These are phyloP conservation scores for Chrysolina haemoptera DNA, from an alignment of 2,888 invertebrate genomes.

Conservation along the genomic window DNA sequence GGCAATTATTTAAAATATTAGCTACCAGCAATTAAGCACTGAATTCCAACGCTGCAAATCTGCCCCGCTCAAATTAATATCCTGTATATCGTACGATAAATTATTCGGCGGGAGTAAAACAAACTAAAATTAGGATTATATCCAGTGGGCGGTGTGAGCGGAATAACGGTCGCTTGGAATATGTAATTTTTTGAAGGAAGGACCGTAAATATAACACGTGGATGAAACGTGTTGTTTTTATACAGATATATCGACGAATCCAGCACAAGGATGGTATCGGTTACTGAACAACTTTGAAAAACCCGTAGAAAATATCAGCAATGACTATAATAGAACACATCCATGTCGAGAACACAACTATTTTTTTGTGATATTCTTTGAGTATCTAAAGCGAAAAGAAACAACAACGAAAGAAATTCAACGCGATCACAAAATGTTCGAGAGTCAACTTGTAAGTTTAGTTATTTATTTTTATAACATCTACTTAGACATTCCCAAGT, in stretches of 20 bases:
- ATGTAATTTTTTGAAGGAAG: neutral
- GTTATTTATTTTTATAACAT: too few relatives aligned
- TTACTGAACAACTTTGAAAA: too few relatives aligned
- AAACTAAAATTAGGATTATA: constrained; percentile 50
- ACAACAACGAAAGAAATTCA: too few relatives aligned
- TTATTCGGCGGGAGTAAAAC: constrained; percentile 44
- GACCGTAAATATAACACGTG: neutral
- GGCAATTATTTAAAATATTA: constrained; percentile 50
- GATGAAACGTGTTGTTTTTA: constrained; percentile 1
- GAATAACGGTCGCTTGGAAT: constrained; percentile 7
- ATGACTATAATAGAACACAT: too few relatives aligned
- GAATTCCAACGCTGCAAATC: constrained; percentile 50
- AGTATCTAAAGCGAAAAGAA: neutral
- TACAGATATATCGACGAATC: neutral
- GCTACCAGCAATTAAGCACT: constrained; percentile 49
- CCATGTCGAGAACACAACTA: too few relatives aligned
- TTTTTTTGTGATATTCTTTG: too few relatives aligned
- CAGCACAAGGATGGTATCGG: too few relatives aligned
- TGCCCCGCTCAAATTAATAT: constrained; percentile 51
- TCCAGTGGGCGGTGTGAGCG: constrained; percentile 29
- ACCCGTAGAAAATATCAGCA: too few relatives aligned
- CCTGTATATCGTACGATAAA: constrained; percentile 49
- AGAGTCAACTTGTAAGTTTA: too few relatives aligned
- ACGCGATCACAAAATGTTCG: too few relatives aligned
- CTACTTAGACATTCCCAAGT: too few relatives aligned